phyloP scores from a whole-genome alignment of 2,888 invertebrate species.

The Eupeodes luniger region DNA sequence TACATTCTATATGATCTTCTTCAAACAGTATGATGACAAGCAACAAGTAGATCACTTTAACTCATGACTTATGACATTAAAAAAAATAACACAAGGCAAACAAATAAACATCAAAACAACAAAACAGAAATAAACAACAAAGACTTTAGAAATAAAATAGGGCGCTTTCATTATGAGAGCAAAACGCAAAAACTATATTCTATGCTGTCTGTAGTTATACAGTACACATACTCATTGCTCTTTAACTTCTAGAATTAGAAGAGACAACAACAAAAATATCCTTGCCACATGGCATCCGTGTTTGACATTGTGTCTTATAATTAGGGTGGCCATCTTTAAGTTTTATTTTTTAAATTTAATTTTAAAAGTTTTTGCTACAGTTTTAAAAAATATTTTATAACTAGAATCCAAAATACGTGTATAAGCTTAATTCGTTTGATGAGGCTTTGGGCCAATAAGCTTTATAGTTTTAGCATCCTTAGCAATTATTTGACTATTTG shows the following conservation, averaged over 20 bases:
- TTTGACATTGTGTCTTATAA: conserved; percentile 35
- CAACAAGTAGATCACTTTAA: conserved; percentile 70
- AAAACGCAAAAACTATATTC: neutral
- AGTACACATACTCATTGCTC: neutral
- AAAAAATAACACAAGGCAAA: conserved; percentile 14
- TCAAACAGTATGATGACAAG: conserved; percentile 17
- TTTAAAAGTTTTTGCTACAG: no score
- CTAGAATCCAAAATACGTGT: no score
- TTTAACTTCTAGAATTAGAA: neutral
- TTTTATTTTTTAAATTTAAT: neutral
- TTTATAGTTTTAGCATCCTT: no score
- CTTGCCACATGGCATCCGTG: conserved; percentile 39
- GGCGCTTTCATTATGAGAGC: conserved; percentile 12
- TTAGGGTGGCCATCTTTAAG: neutral
- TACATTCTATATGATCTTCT: conserved; percentile 64
- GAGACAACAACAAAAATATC: neutral
- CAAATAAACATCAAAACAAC: conserved; percentile 23
- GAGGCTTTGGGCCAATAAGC: no score
- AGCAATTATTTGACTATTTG: no score
- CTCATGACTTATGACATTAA: conserved; percentile 66
- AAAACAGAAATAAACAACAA: conserved; percentile 24
- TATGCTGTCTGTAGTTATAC: neutral
- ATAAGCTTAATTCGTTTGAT: no score
- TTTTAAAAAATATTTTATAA: no score
- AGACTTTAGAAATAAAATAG: conserved; percentile 15